These are phyloP conservation scores for Maconellicoccus hirsutus DNA, from an alignment of 1,140 invertebrate species.

Conservation along the genomic window DNA sequence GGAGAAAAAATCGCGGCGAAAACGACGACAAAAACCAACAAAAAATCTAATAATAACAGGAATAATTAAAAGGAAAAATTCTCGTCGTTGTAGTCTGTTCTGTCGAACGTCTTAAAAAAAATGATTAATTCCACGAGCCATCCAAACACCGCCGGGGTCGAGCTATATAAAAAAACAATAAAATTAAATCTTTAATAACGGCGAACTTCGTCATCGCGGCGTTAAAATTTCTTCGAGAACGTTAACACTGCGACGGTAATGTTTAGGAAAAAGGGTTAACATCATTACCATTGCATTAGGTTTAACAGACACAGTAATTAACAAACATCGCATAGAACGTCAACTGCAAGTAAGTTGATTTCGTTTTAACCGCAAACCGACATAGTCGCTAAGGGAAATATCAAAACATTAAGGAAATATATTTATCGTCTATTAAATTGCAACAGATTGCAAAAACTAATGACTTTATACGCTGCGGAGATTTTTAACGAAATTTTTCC, in stretches of 20 bases:
- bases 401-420: background rate
- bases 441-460: background rate
- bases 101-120: no score
- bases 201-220: background rate
- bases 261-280: background rate
- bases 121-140: no score
- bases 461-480: no score
- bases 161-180: no score
- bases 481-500: background rate
- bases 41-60: no score
- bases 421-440: background rate
- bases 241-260: background rate
- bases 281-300: conserved; percentile 8
- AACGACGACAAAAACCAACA: no score
- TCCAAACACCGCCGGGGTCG: no score
- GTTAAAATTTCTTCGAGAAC: background rate
- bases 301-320: background rate
- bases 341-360: background rate
- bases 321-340: background rate
- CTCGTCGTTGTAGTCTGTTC: no score
- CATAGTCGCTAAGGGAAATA: background rate
- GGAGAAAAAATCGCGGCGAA: no score
- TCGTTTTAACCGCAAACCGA: background rate
- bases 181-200: conserved; percentile 5
- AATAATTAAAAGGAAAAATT: no score